Evolutionary conservation across 1,140 invertebrate genomes (phyloP).

Genomic region (Homalodisca vitripennis): DNA sequence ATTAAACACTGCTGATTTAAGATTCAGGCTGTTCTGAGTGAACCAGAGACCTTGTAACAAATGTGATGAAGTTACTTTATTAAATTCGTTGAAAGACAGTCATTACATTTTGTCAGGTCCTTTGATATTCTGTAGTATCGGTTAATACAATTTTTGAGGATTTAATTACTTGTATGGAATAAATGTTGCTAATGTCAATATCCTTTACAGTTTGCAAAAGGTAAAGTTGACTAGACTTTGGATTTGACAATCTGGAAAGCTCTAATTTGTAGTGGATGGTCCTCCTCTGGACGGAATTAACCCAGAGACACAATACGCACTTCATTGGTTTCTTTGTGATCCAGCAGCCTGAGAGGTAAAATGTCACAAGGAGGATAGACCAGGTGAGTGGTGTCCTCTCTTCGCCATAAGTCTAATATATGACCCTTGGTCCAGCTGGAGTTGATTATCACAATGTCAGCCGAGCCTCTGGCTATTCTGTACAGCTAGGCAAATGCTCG

Average conservation of each 20-base stretch:
- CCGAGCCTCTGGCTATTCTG: conserved; percentile 81
- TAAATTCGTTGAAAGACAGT: no score
- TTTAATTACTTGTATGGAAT: no score
- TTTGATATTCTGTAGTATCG: no score
- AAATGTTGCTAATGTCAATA: no score
- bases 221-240: conserved; percentile 8
- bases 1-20: no score
- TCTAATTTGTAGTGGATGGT: conserved; percentile 90
- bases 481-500: conserved; percentile 73
- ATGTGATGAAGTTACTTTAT: no score
- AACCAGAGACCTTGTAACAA: no score
- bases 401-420: conserved; percentile 82
- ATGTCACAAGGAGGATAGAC: conserved; percentile 97
- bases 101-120: no score
- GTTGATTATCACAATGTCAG: conserved; percentile 93
- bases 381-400: conserved; percentile 66
- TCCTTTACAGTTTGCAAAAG: no score
- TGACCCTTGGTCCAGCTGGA: conserved; percentile 96
- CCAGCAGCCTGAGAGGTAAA: conserved; percentile 57
- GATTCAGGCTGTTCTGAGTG: no score
- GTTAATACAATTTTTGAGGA: no score
- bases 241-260: conserved; percentile 54
- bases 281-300: conserved; percentile 97
- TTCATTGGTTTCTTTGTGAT: background rate
- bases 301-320: conserved; percentile 80